Conservation (phyloP, 2,113 vertebrate species). For the Spilogale gracilis region DNA sequence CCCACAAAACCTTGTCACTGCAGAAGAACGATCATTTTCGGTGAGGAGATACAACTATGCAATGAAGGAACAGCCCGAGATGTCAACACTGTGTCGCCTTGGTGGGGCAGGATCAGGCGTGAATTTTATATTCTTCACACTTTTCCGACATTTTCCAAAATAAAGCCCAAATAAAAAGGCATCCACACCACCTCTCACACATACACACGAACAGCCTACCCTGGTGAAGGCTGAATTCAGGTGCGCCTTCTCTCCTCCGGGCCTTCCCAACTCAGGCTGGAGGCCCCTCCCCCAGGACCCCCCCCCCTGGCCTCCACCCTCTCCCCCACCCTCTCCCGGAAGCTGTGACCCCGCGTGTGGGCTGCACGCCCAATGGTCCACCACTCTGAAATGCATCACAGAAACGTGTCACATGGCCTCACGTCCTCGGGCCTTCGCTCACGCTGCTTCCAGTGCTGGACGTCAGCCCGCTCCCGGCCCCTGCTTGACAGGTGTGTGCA, state of each 20-base stretch:
- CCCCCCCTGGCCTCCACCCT: neutral
- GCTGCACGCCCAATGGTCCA: rapidly evolving
- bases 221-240: neutral
- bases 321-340: no score
- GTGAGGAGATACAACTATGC: neutral
- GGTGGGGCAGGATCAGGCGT: no score
- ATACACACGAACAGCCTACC: neutral
- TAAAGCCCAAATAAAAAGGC: neutral
- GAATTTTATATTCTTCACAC: neutral
- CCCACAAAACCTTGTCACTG: neutral
- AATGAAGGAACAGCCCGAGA: neutral
- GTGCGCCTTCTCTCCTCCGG: neutral
- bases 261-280: neutral
- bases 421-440: neutral
- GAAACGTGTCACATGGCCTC: neutral
- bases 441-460: neutral
- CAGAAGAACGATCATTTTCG: neutral
- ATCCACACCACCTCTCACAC: no score
- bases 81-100: neutral
- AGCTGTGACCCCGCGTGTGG: neutral
- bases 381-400: neutral
- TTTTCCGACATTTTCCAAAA: neutral
- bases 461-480: neutral
- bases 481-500: neutral
- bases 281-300: no score